Evolutionary conservation across 2,888 invertebrate genomes (phyloP).

Genomic region (Agonum fuliginosum): DNA sequence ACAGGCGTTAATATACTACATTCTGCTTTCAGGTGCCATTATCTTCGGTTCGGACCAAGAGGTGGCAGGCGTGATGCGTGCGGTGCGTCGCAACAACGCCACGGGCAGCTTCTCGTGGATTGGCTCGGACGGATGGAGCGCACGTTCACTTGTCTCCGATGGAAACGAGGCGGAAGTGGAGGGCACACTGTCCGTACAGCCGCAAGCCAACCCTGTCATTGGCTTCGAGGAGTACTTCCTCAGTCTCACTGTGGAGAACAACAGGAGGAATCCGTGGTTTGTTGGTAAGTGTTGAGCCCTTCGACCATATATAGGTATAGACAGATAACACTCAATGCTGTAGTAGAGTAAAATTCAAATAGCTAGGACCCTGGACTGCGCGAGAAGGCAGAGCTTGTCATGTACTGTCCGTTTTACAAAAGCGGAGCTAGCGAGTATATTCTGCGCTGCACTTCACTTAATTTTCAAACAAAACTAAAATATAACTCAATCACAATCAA

Average conservation of each 20-base stretch:
- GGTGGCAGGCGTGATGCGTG: slow-evolving; percentile 96
- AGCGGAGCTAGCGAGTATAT: too few relatives aligned
- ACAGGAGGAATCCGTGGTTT: slow-evolving; percentile 97
- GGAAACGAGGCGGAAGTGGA: slow-evolving; percentile 93
- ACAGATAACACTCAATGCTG: too few relatives aligned
- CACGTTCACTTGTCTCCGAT: slow-evolving; percentile 88
- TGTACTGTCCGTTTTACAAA: too few relatives aligned
- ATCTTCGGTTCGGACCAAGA: slow-evolving; percentile 98
- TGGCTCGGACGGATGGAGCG: slow-evolving; percentile 97
- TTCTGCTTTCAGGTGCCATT: slow-evolving; percentile 95
- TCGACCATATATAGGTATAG: too few relatives aligned
- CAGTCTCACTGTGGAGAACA: slow-evolving; percentile 87
- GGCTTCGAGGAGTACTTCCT: slow-evolving; percentile 94
- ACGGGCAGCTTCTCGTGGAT: slow-evolving; percentile 96
- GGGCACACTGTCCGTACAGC: slow-evolving; percentile 96
- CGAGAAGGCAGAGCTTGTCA: too few relatives aligned
- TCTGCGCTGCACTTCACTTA: too few relatives aligned
- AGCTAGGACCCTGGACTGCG: too few relatives aligned
- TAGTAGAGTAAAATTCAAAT: too few relatives aligned
- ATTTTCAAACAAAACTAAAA: too few relatives aligned
- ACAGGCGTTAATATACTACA: too few relatives aligned
- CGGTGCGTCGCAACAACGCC: slow-evolving; percentile 89
- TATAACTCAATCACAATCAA: too few relatives aligned
- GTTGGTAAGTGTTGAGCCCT: slow-evolving; percentile 84
- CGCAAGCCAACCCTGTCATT: slow-evolving; percentile 90